Conservation (phyloP, 1,140 invertebrate species). For the Micrasema longulum region DNA sequence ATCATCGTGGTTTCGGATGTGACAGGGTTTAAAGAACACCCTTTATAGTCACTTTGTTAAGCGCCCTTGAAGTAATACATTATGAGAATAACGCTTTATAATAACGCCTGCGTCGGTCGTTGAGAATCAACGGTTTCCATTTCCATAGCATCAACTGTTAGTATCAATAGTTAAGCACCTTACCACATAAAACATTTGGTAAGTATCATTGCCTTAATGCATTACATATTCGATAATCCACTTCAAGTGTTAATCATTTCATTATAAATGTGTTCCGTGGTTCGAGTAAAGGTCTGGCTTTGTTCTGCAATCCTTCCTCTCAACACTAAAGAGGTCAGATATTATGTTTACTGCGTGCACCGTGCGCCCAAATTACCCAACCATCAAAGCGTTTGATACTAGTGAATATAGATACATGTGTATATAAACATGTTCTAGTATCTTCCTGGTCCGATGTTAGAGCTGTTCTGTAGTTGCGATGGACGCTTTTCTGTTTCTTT, state of each 20-base stretch:
- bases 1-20: too few relatives aligned
- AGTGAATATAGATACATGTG: neutral
- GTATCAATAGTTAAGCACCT: too few relatives aligned
- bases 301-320: constrained; percentile 18
- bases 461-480: neutral
- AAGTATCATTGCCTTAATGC: constrained; percentile 29
- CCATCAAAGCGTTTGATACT: neutral
- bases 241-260: constrained; percentile 35
- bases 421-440: neutral
- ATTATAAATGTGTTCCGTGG: constrained; percentile 22
- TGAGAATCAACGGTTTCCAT: too few relatives aligned
- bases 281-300: neutral
- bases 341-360: constrained; percentile 12
- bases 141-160: too few relatives aligned
- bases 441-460: neutral
- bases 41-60: too few relatives aligned
- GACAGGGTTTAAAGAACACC: too few relatives aligned
- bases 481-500: constrained; percentile 4
- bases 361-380: neutral
- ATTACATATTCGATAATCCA: constrained; percentile 36
- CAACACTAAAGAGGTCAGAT: constrained; percentile 34
- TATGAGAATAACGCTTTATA: too few relatives aligned
- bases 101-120: too few relatives aligned
- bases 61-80: too few relatives aligned
- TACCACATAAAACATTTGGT: constrained; percentile 10